These are phyloP conservation scores for Nibea coibor DNA, from an alignment of 2,113 vertebrate species.

Conservation along the genomic window DNA sequence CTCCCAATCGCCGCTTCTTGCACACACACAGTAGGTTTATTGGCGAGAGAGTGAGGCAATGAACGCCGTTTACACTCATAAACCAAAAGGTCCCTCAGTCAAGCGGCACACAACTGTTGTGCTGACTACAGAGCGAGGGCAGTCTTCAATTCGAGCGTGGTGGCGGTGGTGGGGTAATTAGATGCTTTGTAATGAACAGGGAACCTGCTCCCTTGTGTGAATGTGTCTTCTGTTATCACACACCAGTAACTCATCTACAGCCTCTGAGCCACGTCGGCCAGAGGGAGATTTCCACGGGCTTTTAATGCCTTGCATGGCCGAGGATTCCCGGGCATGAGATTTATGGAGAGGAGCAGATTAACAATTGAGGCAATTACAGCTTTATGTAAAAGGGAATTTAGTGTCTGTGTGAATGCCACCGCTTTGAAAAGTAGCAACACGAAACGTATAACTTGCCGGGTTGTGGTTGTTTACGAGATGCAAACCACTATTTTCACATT, in stretches of 20 bases:
- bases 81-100: constrained; percentile 42
- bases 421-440: background rate
- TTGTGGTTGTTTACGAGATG: background rate
- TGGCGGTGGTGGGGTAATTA: constrained; percentile 46
- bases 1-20: background rate
- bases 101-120: constrained; percentile 45
- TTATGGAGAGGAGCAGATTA: constrained; percentile 20
- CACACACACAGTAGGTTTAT: background rate
- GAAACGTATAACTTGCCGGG: background rate
- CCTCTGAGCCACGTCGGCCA: background rate
- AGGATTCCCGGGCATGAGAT: background rate
- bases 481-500: background rate
- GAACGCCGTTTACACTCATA: constrained; percentile 30
- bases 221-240: constrained; percentile 32
- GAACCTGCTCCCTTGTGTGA: constrained; percentile 35
- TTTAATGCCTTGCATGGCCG: background rate
- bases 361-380: constrained; percentile 1
- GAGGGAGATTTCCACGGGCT: background rate
- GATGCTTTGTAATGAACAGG: constrained; percentile 41
- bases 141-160: background rate
- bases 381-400: background rate
- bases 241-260: constrained; percentile 36
- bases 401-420: background rate
- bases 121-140: constrained; percentile 37
- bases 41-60: background rate